Evolutionary conservation across 2,797 vertebrate species (phyloP), one percentile per base, ranked within the genome.

Genomic region (Oryzias dopingdopingensis): DNA sequence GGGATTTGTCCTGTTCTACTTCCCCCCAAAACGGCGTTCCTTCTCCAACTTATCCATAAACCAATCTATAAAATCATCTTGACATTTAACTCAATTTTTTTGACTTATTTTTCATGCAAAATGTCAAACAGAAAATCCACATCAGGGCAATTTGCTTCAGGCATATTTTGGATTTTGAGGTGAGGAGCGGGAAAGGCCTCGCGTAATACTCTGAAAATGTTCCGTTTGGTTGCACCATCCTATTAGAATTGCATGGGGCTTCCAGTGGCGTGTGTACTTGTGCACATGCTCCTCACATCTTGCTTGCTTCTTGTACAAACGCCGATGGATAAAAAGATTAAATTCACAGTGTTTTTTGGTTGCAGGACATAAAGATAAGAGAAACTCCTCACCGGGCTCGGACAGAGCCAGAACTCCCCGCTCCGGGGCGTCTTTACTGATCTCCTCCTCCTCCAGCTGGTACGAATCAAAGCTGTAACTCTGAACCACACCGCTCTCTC

Each of bases 391-490:
- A 98, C 97, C 94, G 0, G 94, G 87, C 73, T 96, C 94, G 22
- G 93, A 92, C 82, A 95, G 90, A 56, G 93, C 89, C 46, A 95
- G 91, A 24, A 94, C 70, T 0, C 92, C 93, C 86, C 93, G 92
- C 89, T 94, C 91, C 5, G 91, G 93, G 60, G 87, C 87, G 1
- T 91, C 90, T 80, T 92, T 94, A 2, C 81, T 70, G 52, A 92
- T 88, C 65, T 93, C 93, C 5, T 93, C 93, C 74, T 95, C 96
- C 76, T 97, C 96, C 86, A 95, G 91, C 85, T 94, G 96, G 89
- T 95, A 94, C 43, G 94, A 93, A 83, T 97, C 93, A 1, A 97
- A 96, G 87, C 95, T 95, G 88, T 94, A 98, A 91, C 96, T 96
- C 91, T 94, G 94, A 82, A 94, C 93, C 81, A 95, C 86, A 6